phyloP scores from a whole-genome alignment of 2,888 invertebrate genomes.

The Choristoneura rosaceana region DNA sequence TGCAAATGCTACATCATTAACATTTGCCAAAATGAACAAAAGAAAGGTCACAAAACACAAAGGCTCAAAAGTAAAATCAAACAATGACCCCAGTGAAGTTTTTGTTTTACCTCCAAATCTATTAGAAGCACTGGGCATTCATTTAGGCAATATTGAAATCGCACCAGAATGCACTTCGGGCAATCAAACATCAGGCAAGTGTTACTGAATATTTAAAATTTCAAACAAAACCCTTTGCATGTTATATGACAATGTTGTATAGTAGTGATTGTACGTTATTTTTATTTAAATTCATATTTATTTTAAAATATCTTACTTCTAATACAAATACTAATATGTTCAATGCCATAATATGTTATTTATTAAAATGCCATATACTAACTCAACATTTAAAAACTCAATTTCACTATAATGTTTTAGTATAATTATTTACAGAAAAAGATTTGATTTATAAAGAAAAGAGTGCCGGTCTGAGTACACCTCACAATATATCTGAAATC shows the following conservation, averaged over 20 bases:
- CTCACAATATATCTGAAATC: not conserved
- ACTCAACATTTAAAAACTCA: not conserved
- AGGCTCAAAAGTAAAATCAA: constrained; percentile 39
- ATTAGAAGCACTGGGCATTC: constrained; percentile 76
- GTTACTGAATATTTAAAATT: not conserved
- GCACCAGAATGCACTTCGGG: constrained; percentile 41
- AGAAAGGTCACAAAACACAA: constrained; percentile 42
- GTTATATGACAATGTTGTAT: not conserved
- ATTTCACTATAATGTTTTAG: not conserved
- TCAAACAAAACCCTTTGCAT: constrained; percentile 1
- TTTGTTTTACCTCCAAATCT: constrained; percentile 77
- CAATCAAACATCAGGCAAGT: constrained; percentile 40
- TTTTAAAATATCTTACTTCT: not conserved
- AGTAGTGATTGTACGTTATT: not conserved
- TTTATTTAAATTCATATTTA: not conserved
- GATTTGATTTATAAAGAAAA: constrained; percentile 9
- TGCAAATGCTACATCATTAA: not conserved
- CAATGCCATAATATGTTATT: too few species aligned
- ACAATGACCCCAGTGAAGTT: constrained; percentile 58
- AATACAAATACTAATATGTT: not conserved
- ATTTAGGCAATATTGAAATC: constrained; percentile 57
- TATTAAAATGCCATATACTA: too few species aligned
- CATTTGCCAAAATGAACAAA: constrained; percentile 34
- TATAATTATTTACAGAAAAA: constrained; percentile 26
- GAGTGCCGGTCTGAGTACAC: not conserved